phyloP scores from a whole-genome alignment of 1,140 invertebrate species.

The Caligus rogercresseyi region DNA sequence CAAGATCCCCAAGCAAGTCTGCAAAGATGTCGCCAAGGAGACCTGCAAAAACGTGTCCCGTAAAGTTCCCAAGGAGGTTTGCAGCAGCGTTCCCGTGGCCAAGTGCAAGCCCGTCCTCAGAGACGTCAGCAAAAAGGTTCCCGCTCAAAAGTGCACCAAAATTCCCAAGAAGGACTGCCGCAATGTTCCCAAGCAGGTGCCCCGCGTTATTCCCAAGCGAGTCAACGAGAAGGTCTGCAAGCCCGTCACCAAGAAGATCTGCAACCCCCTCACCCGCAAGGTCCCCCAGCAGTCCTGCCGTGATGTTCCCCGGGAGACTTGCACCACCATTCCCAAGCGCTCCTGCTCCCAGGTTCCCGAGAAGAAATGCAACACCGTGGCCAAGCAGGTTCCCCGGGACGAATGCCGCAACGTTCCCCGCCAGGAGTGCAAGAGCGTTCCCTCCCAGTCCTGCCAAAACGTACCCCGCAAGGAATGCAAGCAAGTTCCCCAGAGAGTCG shows the following conservation, averaged over 20 bases:
- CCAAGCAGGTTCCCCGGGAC: background rate
- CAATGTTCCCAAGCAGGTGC: constrained; percentile 13
- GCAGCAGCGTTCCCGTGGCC: background rate
- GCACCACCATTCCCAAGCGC: constrained; percentile 6
- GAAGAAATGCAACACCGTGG: background rate
- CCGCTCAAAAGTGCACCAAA: background rate
- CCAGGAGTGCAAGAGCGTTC: constrained; percentile 1
- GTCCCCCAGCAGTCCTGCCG: constrained; percentile 14
- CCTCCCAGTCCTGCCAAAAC: background rate
- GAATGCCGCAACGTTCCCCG: background rate
- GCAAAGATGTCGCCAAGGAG: background rate
- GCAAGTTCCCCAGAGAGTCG: constrained; percentile 1
- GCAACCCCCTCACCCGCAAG: constrained; percentile 2
- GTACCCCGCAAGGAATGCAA: constrained; percentile 4
- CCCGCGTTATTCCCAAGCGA: background rate
- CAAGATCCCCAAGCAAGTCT: constrained; percentile 1
- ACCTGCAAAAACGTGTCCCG: constrained; percentile 4
- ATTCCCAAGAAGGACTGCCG: constrained; percentile 11
- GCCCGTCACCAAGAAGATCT: constrained; percentile 7
- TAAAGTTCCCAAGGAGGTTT: constrained; percentile 2
- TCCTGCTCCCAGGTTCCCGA: constrained; percentile 2
- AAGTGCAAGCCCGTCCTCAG: constrained; percentile 2
- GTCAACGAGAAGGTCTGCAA: constrained; percentile 3
- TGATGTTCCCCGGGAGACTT: constrained; percentile 9
- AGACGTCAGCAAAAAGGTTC: constrained; percentile 7